These are phyloP conservation scores for Gymnopithys bicolor DNA, from an alignment of 2,797 vertebrate species.

Conservation along the genomic window DNA sequence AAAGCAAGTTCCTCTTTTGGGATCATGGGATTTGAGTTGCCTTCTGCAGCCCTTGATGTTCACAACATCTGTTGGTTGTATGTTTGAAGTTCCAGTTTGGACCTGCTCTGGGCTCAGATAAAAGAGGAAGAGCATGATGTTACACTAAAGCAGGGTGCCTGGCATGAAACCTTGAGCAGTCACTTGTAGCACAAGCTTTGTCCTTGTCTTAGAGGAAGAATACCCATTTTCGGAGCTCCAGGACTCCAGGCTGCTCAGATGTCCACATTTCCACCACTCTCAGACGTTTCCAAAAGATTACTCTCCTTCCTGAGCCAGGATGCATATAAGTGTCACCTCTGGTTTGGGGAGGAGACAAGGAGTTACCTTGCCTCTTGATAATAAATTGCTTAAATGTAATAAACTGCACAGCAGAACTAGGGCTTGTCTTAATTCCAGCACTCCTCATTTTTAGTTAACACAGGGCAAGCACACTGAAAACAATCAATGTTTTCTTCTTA, in stretches of 20 bases:
- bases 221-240: not conserved
- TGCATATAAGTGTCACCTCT: not conserved
- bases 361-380: not conserved
- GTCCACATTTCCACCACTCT: not conserved
- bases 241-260: not conserved
- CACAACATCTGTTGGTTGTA: slow-evolving; percentile 60
- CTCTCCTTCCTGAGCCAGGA: not conserved
- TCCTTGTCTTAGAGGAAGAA: not conserved
- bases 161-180: not conserved
- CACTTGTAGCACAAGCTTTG: not conserved
- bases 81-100: slow-evolving; percentile 64
- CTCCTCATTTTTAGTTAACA: not conserved
- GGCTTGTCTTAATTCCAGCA: not conserved
- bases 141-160: not conserved
- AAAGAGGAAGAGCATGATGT: slow-evolving; percentile 56
- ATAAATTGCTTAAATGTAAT: not conserved
- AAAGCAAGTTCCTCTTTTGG: slow-evolving; percentile 64
- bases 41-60: slow-evolving; percentile 30
- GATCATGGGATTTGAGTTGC: slow-evolving; percentile 57
- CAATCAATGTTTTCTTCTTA: not conserved
- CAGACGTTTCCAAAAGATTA: not conserved
- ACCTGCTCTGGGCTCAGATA: slow-evolving; percentile 44
- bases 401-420: not conserved
- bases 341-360: not conserved
- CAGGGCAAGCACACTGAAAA: not conserved